Percentiles rank a stretch among this genome's conserved stretches.
phyloP scores from a whole-genome alignment of 2,113 vertebrate genomes.

The Corythoichthys intestinalis region DNA sequence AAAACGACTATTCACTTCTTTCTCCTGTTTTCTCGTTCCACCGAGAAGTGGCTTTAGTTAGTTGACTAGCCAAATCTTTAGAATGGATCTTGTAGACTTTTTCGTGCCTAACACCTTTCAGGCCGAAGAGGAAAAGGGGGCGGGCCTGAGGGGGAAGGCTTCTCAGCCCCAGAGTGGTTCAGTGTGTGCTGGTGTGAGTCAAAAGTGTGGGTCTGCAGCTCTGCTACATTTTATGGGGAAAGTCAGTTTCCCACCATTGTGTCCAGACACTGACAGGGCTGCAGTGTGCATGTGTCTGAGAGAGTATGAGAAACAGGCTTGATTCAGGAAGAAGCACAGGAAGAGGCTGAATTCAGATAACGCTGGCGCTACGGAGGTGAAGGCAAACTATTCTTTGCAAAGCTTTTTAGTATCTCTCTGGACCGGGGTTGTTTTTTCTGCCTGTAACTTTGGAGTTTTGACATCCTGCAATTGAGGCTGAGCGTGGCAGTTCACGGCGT shows the following conservation, averaged over 20 bases:
- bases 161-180: slow-evolving; percentile 59
- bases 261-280: slow-evolving; percentile 78
- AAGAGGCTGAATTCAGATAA: slow-evolving; percentile 52
- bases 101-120: slow-evolving; percentile 60
- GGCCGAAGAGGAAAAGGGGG: slow-evolving; percentile 64
- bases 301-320: slow-evolving; percentile 36
- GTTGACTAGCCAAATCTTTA: slow-evolving; percentile 75
- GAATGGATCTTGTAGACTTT: slow-evolving; percentile 70
- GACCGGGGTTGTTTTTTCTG: slow-evolving; percentile 22
- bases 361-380: slow-evolving; percentile 37
- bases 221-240: slow-evolving; percentile 59
- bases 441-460: slow-evolving; percentile 16
- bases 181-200: slow-evolving; percentile 59
- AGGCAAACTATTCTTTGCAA: slow-evolving; percentile 25
- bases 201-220: slow-evolving; percentile 57
- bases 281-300: slow-evolving; percentile 12
- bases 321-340: slow-evolving; percentile 52
- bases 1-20: slow-evolving; percentile 64
- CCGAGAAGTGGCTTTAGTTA: slow-evolving; percentile 65
- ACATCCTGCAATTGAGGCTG: slow-evolving; percentile 49
- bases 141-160: slow-evolving; percentile 52
- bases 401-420: slow-evolving; percentile 26
- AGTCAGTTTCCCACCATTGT: slow-evolving; percentile 73
- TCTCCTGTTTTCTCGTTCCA: slow-evolving; percentile 31
- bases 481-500: slow-evolving; percentile 37